Conservation (phyloP, 1,140 invertebrate genomes). For the Zaprionus nigranus region DNA sequence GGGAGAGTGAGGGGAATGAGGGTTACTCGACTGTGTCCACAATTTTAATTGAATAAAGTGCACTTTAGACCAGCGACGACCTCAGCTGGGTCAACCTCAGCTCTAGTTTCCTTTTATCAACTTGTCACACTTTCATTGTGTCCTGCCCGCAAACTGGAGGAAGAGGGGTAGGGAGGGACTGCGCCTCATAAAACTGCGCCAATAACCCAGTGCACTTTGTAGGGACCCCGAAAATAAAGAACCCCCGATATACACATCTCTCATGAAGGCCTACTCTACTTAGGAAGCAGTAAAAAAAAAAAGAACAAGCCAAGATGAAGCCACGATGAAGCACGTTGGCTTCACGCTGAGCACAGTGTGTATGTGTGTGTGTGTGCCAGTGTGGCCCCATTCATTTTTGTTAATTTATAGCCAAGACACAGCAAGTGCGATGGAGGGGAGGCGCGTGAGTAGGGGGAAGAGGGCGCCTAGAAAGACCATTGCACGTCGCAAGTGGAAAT, state of each 20-base stretch:
- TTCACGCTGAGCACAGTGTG: not conserved
- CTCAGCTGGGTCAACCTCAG: slow-evolving; percentile 5
- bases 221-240: slow-evolving; percentile 23
- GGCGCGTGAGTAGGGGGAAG: not conserved
- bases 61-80: slow-evolving; percentile 55
- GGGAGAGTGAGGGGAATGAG: not conserved
- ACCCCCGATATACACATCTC: not conserved
- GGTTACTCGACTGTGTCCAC: slow-evolving; percentile 32
- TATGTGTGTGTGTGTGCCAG: not conserved
- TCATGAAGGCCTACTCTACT: slow-evolving; percentile 52
- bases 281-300: slow-evolving; percentile 55
- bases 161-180: slow-evolving; percentile 22
- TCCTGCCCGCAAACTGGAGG: slow-evolving; percentile 19
- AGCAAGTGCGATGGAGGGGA: not conserved
- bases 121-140: slow-evolving; percentile 80
- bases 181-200: slow-evolving; percentile 74
- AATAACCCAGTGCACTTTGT: slow-evolving; percentile 79
- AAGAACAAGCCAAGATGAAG: slow-evolving; percentile 21
- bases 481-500: slow-evolving; percentile 80
- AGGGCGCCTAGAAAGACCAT: slow-evolving; percentile 43
- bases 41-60: slow-evolving; percentile 80
- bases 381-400: slow-evolving; percentile 71
- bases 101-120: slow-evolving; percentile 38
- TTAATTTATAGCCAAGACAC: slow-evolving; percentile 78
- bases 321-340: not conserved